phyloP scores from a whole-genome alignment of 2,888 invertebrate genomes.

The Heliconius hortense region DNA sequence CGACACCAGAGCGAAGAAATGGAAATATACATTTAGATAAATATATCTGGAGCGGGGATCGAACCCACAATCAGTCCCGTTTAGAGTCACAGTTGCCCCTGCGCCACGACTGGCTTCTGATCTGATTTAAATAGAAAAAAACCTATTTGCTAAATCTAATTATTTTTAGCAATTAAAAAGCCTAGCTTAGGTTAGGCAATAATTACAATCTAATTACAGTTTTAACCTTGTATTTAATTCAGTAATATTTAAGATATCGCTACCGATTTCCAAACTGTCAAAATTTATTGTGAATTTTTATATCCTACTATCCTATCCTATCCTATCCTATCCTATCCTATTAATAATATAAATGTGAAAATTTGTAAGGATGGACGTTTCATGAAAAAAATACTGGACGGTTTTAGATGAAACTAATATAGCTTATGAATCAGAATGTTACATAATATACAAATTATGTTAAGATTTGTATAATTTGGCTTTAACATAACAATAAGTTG shows the following conservation, averaged over 20 bases:
- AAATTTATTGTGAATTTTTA: neutral
- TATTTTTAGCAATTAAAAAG: neutral
- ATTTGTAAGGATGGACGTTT: neutral
- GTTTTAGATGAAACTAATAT: neutral
- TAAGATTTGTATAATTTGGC: neutral
- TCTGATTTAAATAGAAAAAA: neutral
- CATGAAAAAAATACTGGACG: too few species aligned
- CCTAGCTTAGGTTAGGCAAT: slow-evolving; percentile 17
- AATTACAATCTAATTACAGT: slow-evolving; percentile 8
- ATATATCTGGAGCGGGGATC: too few species aligned
- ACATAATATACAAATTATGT: neutral
- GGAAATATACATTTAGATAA: too few species aligned
- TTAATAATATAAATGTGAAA: neutral
- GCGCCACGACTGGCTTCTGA: too few species aligned
- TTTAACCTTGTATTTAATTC: slow-evolving; percentile 19
- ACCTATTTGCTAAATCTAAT: neutral
- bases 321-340: neutral
- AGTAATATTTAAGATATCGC: slow-evolving; percentile 5
- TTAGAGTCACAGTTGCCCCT: too few species aligned
- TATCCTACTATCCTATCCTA: neutral
- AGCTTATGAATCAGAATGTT: neutral
- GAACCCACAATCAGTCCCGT: too few species aligned
- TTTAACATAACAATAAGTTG: neutral
- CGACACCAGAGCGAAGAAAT: too few species aligned
- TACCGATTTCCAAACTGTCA: neutral